phyloP scores from a whole-genome alignment of 2,888 invertebrate genomes.

The Liopterus haemorrhoidalis region DNA sequence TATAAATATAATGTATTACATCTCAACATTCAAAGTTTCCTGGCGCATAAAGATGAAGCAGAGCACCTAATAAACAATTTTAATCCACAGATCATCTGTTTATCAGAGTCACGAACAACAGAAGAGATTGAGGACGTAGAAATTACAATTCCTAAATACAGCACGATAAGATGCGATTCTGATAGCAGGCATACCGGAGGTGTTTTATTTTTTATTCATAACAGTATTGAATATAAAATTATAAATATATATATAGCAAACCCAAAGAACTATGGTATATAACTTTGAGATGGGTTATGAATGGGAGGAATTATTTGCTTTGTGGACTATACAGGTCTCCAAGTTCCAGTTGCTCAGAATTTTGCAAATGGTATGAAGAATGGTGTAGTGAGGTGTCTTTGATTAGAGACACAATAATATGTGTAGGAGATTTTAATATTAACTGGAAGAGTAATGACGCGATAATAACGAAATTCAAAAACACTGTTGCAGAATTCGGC shows the following conservation, averaged over 20 bases:
- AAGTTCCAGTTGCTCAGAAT: neutral
- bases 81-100: neutral
- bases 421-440: neutral
- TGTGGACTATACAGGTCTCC: constrained; percentile 1
- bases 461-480: neutral
- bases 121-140: neutral
- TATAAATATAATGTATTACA: too few species aligned
- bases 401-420: neutral
- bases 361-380: neutral
- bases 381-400: neutral
- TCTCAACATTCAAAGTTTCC: constrained; percentile 4
- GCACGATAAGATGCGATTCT: neutral
- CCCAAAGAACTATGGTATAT: neutral
- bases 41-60: constrained; percentile 6
- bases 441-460: neutral
- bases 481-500: neutral
- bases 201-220: too few species aligned
- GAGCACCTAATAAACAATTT: neutral
- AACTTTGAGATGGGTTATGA: neutral
- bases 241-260: neutral
- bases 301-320: constrained; percentile 1
- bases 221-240: neutral
- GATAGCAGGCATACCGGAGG: constrained; percentile 4
- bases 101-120: constrained; percentile 4
- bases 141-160: neutral